Conservation (phyloP, 2,888 invertebrate genomes). For the Marasmarcha lunaedactyla region DNA sequence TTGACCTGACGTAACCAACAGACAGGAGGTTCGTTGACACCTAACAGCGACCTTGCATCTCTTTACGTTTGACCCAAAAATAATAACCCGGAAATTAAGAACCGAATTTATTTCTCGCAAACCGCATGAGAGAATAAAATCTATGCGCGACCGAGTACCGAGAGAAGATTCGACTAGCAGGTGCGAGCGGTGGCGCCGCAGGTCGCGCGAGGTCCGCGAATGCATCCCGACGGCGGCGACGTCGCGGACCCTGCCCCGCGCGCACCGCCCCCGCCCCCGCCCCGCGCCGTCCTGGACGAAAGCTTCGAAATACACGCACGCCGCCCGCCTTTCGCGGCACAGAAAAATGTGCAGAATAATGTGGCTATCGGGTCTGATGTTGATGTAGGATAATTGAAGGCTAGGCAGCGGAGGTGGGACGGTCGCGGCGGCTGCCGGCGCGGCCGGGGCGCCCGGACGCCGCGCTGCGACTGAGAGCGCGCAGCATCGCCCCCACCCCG, state of each 20-base stretch:
- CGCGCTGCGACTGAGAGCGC: constrained; percentile 76
- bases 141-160: background rate
- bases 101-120: constrained; percentile 16
- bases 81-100: constrained; percentile 21
- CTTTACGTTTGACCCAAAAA: constrained; percentile 49
- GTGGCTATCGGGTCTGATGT: too few species aligned
- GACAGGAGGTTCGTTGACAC: constrained; percentile 64
- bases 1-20: constrained; percentile 58
- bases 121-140: background rate
- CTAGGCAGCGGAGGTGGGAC: constrained; percentile 16
- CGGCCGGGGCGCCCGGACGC: constrained; percentile 71
- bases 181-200: constrained; percentile 57
- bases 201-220: constrained; percentile 67
- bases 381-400: background rate
- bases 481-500: constrained; percentile 74
- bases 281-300: constrained; percentile 58
- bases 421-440: constrained; percentile 34
- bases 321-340: background rate
- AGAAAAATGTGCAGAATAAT: too few species aligned
- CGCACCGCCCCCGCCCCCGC: constrained; percentile 57
- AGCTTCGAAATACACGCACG: constrained; percentile 56
- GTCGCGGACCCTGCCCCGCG: constrained; percentile 66
- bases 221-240: constrained; percentile 68
- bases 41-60: constrained; percentile 60
- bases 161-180: constrained; percentile 35